A percentile compares a stretch with the other conserved stretches of the same genome.
phyloP scores from a whole-genome alignment of 2,888 invertebrate species.

The Acleris sparsana region DNA sequence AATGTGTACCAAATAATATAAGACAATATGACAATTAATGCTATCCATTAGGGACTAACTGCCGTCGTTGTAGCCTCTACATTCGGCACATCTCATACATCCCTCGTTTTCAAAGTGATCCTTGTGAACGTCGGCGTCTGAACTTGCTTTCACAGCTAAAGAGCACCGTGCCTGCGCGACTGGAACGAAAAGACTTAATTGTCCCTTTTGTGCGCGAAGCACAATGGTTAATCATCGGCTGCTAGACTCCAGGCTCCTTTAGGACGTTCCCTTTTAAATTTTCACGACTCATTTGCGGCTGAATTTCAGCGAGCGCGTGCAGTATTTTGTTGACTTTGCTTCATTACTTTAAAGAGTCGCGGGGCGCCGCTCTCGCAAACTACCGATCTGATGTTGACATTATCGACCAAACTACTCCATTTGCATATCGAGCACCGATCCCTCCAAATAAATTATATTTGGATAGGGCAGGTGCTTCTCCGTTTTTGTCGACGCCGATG shows the following conservation, averaged over 20 bases:
- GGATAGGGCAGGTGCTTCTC: constrained; percentile 11
- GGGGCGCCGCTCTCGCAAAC: neutral
- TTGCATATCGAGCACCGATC: constrained; percentile 1
- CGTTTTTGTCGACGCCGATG: constrained; percentile 7
- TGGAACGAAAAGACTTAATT: constrained; percentile 17
- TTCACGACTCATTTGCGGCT: constrained; percentile 30
- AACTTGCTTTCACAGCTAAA: constrained; percentile 17
- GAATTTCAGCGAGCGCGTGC: no score
- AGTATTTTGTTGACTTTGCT: no score
- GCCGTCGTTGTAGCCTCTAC: neutral
- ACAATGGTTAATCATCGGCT: constrained; percentile 36
- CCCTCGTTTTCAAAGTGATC: neutral
- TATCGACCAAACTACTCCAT: constrained; percentile 7
- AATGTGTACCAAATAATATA: no score
- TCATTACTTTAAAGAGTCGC: no score
- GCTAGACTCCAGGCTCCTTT: constrained; percentile 12
- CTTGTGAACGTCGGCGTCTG: constrained; percentile 3
- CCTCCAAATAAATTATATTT: constrained; percentile 27
- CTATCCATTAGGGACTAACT: no score
- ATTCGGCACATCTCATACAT: neutral
- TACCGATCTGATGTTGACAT: neutral
- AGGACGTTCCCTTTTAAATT: constrained; percentile 28
- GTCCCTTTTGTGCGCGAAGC: constrained; percentile 24
- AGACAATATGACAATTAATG: no score
- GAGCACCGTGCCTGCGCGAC: constrained; percentile 2